phyloP scores from a whole-genome alignment of 2,797 vertebrate species.

The Leptatherina wallacei region DNA sequence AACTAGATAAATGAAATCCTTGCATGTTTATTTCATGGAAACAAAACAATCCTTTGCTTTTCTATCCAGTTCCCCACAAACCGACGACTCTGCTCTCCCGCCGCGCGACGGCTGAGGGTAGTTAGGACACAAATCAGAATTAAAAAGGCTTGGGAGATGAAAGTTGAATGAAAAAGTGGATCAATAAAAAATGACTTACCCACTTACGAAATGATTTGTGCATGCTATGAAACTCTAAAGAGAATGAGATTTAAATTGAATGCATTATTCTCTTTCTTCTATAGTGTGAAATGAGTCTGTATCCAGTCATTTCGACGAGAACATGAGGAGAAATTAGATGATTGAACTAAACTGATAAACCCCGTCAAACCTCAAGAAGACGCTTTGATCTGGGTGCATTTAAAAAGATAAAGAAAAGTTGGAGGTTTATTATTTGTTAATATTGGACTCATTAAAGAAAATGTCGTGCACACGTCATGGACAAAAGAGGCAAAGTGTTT shows the following conservation, averaged over 20 bases:
- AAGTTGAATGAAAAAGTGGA: slow-evolving; percentile 63
- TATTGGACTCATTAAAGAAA: slow-evolving; percentile 20
- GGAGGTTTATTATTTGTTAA: slow-evolving; percentile 32
- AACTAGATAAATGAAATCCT: slow-evolving; percentile 51
- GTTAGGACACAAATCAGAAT: slow-evolving; percentile 62
- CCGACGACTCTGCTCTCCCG: slow-evolving; percentile 30
- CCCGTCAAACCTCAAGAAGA: slow-evolving; percentile 21
- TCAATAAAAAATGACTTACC: slow-evolving; percentile 75
- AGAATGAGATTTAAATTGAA: slow-evolving; percentile 57
- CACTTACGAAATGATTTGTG: slow-evolving; percentile 65
- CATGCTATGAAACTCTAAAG: slow-evolving; percentile 50
- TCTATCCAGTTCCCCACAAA: slow-evolving; percentile 29
- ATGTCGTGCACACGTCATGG: slow-evolving; percentile 21
- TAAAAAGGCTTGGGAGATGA: slow-evolving; percentile 63
- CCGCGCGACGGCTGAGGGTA: slow-evolving; percentile 10
- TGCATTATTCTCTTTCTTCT: slow-evolving; percentile 75
- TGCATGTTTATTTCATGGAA: slow-evolving; percentile 72
- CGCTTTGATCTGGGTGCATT: slow-evolving; percentile 48
- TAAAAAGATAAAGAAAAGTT: not conserved
- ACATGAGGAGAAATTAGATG: slow-evolving; percentile 19
- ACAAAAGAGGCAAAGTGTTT: slow-evolving; percentile 41
- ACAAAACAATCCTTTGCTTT: slow-evolving; percentile 66
- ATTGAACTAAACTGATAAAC: slow-evolving; percentile 47
- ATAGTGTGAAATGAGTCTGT: slow-evolving; percentile 43
- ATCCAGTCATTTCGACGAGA: slow-evolving; percentile 42